phyloP scores from a whole-genome alignment of 2,888 invertebrate species.

The Diadegma fenestrale region DNA sequence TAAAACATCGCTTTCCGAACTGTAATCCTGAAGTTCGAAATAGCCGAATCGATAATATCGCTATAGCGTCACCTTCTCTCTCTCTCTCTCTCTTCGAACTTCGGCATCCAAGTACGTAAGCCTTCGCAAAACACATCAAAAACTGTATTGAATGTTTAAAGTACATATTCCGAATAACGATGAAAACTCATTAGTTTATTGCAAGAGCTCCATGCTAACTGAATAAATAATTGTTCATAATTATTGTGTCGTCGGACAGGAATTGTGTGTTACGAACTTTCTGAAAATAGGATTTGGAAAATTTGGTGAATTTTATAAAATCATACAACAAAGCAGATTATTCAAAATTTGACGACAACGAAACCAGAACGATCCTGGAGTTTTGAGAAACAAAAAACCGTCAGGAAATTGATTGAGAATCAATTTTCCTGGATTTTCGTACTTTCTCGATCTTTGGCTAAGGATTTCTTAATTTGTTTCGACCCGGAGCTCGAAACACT shows the following conservation, averaged over 20 bases:
- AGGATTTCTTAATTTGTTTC: not conserved
- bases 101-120: not conserved
- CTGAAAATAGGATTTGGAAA: not conserved
- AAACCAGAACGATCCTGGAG: not conserved
- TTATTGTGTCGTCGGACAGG: not conserved
- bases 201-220: not conserved
- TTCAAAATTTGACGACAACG: not conserved
- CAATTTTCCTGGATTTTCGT: not conserved
- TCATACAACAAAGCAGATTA: not conserved
- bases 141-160: not conserved
- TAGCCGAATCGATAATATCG: constrained; percentile 13
- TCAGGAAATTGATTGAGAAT: not conserved
- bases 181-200: not conserved
- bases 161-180: not conserved
- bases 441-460: not conserved
- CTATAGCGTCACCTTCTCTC: not conserved
- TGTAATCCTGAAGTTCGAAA: constrained; percentile 7
- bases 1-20: not conserved
- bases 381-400: not conserved
- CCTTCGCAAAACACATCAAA: not conserved
- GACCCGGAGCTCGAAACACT: too few relatives aligned
- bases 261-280: not conserved
- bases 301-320: not conserved
- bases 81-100: not conserved
- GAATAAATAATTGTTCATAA: not conserved